Conservation (phyloP, 2,113 vertebrate genomes). For the Xyliphius kryptos region DNA sequence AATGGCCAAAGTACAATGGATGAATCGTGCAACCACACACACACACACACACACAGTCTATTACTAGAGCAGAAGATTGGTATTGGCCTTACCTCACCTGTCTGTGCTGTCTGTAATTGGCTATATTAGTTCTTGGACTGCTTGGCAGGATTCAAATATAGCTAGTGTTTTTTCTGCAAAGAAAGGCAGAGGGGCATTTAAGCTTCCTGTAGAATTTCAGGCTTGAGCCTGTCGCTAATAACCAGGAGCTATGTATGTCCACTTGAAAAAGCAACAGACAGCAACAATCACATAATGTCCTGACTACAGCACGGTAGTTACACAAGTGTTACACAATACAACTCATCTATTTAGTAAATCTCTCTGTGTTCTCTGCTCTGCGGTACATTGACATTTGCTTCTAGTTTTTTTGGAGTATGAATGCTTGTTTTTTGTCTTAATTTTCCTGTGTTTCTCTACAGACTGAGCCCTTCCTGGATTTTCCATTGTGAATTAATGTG, state of each 20-base stretch:
- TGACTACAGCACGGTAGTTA: too few relatives aligned
- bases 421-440: too few relatives aligned
- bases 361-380: too few relatives aligned
- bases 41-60: constrained; percentile 25
- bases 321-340: too few relatives aligned
- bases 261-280: too few relatives aligned
- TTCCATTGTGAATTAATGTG: too few relatives aligned
- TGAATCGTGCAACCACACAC: constrained; percentile 3
- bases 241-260: constrained; percentile 18
- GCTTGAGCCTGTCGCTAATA: constrained; percentile 14
- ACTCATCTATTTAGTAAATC: too few relatives aligned
- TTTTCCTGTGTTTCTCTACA: too few relatives aligned
- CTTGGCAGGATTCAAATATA: constrained; percentile 41
- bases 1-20: constrained; percentile 7
- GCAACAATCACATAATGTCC: too few relatives aligned
- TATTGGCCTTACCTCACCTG: constrained; percentile 35
- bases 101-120: constrained; percentile 29
- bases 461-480: too few relatives aligned
- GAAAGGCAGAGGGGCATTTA: constrained; percentile 16
- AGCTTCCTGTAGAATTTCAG: constrained; percentile 21
- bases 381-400: too few relatives aligned
- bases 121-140: constrained; percentile 37
- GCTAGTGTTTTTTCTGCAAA: constrained; percentile 14
- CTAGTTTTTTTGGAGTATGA: too few relatives aligned
- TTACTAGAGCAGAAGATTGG: constrained; percentile 27